Base-by-base conservation (phyloP, 2,888 invertebrate genomes). In the Perdita meconis region DNA sequence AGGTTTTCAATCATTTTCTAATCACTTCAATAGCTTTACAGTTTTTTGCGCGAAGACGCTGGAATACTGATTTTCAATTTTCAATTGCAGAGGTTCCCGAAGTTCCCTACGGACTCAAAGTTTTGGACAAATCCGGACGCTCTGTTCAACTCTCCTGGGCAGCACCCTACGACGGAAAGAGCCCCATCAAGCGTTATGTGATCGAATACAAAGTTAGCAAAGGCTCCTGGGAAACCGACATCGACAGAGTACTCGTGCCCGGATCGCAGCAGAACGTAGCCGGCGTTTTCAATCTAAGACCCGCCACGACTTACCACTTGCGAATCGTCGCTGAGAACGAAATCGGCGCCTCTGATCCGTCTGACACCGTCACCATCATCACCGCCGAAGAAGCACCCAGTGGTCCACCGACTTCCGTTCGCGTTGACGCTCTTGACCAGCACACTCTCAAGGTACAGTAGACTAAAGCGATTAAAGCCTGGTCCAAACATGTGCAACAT, bases 281-380 rank as follows among this genome's bases (percentile, higher is more conserved):
- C 50, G 97, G 97, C 81, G 97, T 98, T 10, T 97, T 96, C 91
- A 97, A 97, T 90, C 94, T 98, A 8, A 95, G 96, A 86, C 98
- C 98, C 30, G 97, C 98, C 38, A 98, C 98, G 1, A 97, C 97
- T 0, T 98, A 98, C 91, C 97, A 98, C 90, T 95, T 98, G 86
- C 94, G 98, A 82, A 97, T 98, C 88, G 96, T 98, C 1, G 98
- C 98, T 71, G 97, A 98, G 93, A 98, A 98, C 89, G 97, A 97
- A 92, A 96, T 98, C 78, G 98, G 98, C 65, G 95, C 95, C n/a
- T 98, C 98, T 36, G 96, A 97, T 84, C 97, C 97, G 1, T 98
- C 98, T 0, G 97, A 98, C 89, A 96, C 97, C 1, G 97, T 98
- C 1, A 97, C 97, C 1, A 98, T 98, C 81, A 98, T 98, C 80